Evolutionary conservation across 1,140 invertebrate genomes (phyloP).

Genomic region (Nasonia longicornis): DNA sequence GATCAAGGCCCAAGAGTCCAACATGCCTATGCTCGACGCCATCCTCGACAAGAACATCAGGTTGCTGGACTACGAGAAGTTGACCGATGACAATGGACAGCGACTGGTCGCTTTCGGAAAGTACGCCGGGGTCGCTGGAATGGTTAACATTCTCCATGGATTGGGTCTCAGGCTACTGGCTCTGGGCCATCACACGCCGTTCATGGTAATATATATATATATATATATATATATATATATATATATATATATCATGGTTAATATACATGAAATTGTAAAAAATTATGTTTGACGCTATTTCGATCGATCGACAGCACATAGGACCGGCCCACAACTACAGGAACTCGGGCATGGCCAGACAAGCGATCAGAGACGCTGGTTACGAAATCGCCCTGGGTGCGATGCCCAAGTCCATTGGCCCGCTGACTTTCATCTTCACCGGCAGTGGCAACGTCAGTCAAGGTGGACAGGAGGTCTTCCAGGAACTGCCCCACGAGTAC

Average conservation of each 20-base stretch:
- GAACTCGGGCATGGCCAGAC: constrained; percentile 96
- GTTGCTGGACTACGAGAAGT: constrained; percentile 96
- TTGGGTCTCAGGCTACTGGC: constrained; percentile 93
- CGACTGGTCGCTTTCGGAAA: constrained; percentile 98
- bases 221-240: too few species aligned
- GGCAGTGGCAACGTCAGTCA: constrained; percentile 89
- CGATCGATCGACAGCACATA: constrained; percentile 83
- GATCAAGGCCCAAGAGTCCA: constrained; percentile 98
- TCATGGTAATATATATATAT: constrained; percentile 94
- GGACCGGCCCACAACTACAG: constrained; percentile 98
- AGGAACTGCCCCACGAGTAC: constrained; percentile 97
- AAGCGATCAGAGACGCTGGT: constrained; percentile 96
- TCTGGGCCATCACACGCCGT: constrained; percentile 97
- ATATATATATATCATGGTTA: too few species aligned
- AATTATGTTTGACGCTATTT: background rate
- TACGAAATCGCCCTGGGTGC: constrained; percentile 97
- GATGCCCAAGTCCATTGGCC: constrained; percentile 98
- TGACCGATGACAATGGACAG: constrained; percentile 89
- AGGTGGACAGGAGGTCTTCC: constrained; percentile 98
- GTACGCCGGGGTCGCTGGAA: constrained; percentile 98
- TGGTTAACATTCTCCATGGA: constrained; percentile 98
- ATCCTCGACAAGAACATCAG: constrained; percentile 97
- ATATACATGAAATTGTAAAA: too few species aligned
- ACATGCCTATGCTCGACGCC: constrained; percentile 97
- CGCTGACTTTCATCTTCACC: constrained; percentile 97